Evolutionary conservation across 2,113 vertebrate species (phyloP).

Genomic region (Callorhinus ursinus): DNA sequence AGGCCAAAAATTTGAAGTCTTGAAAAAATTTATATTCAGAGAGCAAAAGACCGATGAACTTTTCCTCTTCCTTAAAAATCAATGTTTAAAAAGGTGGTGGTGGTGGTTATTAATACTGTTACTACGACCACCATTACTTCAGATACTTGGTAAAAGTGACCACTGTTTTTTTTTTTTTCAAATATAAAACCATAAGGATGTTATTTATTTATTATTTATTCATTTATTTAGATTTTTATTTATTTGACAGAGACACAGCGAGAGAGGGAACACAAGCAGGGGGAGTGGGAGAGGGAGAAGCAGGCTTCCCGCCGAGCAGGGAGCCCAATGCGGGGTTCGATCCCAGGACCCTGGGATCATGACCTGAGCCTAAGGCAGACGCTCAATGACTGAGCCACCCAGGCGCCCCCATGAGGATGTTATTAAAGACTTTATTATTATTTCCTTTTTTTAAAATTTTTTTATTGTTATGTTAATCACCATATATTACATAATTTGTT

Average conservation of each 20-base stretch:
- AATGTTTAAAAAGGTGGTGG: neutral
- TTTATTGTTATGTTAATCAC: too few species aligned
- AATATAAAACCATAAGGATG: neutral
- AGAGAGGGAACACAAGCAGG: too few species aligned
- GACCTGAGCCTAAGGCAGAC: too few species aligned
- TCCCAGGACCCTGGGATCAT: too few species aligned
- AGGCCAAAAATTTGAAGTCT: neutral
- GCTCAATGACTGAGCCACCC: too few species aligned
- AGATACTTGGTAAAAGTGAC: neutral
- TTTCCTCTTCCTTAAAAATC: slow-evolving; percentile 30
- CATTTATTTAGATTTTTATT: too few species aligned
- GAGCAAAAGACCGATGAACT: neutral
- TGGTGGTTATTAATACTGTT: neutral
- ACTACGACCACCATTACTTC: neutral
- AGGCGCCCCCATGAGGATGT: too few species aligned
- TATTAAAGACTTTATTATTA: neutral
- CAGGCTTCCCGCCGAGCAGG: too few species aligned
- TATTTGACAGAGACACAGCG: too few species aligned
- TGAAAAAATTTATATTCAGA: neutral
- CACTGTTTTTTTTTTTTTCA: neutral
- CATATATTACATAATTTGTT: too few species aligned
- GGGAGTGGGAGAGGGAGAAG: too few species aligned
- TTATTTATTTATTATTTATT: neutral
- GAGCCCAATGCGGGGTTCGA: too few species aligned
- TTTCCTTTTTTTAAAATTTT: neutral